These are phyloP conservation scores for Lacanobia wlatinum DNA, from an alignment of 2,888 invertebrate genomes.

Conservation along the genomic window DNA sequence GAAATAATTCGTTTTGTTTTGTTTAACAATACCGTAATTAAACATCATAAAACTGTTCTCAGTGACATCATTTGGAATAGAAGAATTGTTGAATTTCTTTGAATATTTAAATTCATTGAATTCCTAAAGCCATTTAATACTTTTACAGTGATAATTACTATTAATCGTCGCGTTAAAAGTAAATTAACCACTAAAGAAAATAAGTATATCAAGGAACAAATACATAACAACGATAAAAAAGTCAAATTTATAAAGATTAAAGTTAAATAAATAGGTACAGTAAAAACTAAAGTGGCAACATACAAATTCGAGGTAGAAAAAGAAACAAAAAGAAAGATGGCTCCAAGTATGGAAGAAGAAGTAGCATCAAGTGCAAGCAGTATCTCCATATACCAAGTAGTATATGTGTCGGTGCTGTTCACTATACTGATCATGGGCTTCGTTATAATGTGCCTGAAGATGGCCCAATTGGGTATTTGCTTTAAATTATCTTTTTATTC, in stretches of 20 bases:
- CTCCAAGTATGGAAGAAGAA: slow-evolving; percentile 46
- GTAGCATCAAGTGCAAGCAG: neutral
- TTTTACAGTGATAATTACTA: slow-evolving; percentile 17
- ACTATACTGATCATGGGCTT: slow-evolving; percentile 77
- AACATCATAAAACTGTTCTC: neutral
- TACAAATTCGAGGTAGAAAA: neutral
- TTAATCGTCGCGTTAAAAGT: slow-evolving; percentile 37
- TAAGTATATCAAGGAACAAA: neutral
- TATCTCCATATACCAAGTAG: slow-evolving; percentile 50
- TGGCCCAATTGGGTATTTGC: slow-evolving; percentile 72
- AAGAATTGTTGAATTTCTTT: slow-evolving; percentile 42
- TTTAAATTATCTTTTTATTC: slow-evolving; percentile 32
- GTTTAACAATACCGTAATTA: slow-evolving; percentile 55
- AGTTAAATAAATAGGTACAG: neutral
- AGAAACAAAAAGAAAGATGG: slow-evolving; percentile 50
- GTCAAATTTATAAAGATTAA: neutral
- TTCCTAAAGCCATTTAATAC: neutral
- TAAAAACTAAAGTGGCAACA: neutral
- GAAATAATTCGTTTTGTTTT: slow-evolving; percentile 59
- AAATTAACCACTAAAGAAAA: slow-evolving; percentile 10
- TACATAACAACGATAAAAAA: neutral
- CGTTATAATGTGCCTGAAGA: slow-evolving; percentile 78
- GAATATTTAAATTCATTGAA: slow-evolving; percentile 21
- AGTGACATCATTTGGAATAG: neutral
- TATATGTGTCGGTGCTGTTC: slow-evolving; percentile 65